Conservation (phyloP, 2,888 invertebrate genomes). For the Eupelmus urozonus region DNA sequence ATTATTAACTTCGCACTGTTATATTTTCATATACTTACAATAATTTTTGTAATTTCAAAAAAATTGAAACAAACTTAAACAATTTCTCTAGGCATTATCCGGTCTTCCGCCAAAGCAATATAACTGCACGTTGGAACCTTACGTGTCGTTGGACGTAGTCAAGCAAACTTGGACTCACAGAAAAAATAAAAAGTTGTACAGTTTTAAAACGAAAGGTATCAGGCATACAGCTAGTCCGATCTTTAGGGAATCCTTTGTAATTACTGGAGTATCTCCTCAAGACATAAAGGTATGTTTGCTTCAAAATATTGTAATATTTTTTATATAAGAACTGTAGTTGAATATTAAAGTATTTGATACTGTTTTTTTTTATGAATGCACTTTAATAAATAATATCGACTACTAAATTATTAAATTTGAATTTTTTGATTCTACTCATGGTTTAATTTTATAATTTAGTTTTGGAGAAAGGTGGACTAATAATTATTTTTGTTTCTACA, state of each 20-base stretch:
- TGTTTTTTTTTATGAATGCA: not conserved
- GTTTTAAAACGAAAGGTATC: slow-evolving; percentile 75
- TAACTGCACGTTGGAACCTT: slow-evolving; percentile 76
- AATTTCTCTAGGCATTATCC: slow-evolving; percentile 78
- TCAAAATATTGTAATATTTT: not conserved
- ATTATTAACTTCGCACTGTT: slow-evolving; percentile 29
- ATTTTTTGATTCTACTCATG: not conserved
- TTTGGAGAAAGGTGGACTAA: too few relatives aligned
- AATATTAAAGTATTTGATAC: not conserved
- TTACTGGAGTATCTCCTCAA: slow-evolving; percentile 72
- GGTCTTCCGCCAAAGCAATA: slow-evolving; percentile 78
- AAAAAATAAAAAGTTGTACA: slow-evolving; percentile 74
- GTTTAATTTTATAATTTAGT: too few relatives aligned
- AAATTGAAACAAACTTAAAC: slow-evolving; percentile 22
- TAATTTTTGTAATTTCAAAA: not conserved
- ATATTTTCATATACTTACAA: slow-evolving; percentile 16
- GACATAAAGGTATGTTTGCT: slow-evolving; percentile 72
- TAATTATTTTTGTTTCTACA: too few relatives aligned
- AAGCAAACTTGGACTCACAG: slow-evolving; percentile 74
- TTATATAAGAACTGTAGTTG: not conserved
- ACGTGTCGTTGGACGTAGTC: slow-evolving; percentile 72
- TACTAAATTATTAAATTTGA: not conserved
- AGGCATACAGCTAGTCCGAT: slow-evolving; percentile 76
- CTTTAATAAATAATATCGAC: not conserved
- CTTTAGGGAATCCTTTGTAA: slow-evolving; percentile 76